phyloP scores from a whole-genome alignment of 2,797 vertebrate genomes.

The Helostoma temminkii region DNA sequence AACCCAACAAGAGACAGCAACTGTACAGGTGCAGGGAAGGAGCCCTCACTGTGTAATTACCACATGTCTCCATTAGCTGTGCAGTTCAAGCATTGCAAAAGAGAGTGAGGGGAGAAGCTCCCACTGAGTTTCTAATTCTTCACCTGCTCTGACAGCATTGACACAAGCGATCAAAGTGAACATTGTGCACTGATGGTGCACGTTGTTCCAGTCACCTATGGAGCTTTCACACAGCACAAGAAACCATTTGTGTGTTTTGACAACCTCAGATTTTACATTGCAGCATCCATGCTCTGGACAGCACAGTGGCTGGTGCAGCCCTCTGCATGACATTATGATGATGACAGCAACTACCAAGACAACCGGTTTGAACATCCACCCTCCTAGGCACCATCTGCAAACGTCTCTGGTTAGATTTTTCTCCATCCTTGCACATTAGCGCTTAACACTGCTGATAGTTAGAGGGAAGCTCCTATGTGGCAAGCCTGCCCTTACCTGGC shows the following conservation, averaged over 20 bases:
- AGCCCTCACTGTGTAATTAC: slow-evolving; percentile 29
- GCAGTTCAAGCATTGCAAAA: slow-evolving; percentile 31
- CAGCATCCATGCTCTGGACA: slow-evolving; percentile 50
- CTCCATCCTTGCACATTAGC: slow-evolving; percentile 49
- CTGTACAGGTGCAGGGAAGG: slow-evolving; percentile 46
- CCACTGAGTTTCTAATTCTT: slow-evolving; percentile 18
- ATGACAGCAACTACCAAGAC: slow-evolving; percentile 48
- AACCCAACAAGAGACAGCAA: not conserved
- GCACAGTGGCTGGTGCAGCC: slow-evolving; percentile 34
- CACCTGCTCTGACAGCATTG: slow-evolving; percentile 21
- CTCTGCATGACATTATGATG: slow-evolving; percentile 46
- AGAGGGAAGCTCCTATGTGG: slow-evolving; percentile 14
- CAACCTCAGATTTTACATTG: slow-evolving; percentile 58
- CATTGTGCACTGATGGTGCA: slow-evolving; percentile 22
- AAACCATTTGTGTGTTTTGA: slow-evolving; percentile 15
- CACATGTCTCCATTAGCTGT: slow-evolving; percentile 63
- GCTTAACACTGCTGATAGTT: slow-evolving; percentile 43
- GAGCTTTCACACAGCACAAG: not conserved
- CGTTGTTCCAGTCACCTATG: slow-evolving; percentile 26
- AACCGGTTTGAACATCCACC: slow-evolving; percentile 46
- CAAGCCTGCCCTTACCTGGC: slow-evolving; percentile 79
- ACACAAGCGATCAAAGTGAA: slow-evolving; percentile 22
- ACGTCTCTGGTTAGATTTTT: slow-evolving; percentile 32
- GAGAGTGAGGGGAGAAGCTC: slow-evolving; percentile 9
- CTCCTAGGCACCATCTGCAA: slow-evolving; percentile 40